These are phyloP conservation scores for Athalia cordata DNA, from an alignment of 2,888 invertebrate species.

Conservation along the genomic window DNA sequence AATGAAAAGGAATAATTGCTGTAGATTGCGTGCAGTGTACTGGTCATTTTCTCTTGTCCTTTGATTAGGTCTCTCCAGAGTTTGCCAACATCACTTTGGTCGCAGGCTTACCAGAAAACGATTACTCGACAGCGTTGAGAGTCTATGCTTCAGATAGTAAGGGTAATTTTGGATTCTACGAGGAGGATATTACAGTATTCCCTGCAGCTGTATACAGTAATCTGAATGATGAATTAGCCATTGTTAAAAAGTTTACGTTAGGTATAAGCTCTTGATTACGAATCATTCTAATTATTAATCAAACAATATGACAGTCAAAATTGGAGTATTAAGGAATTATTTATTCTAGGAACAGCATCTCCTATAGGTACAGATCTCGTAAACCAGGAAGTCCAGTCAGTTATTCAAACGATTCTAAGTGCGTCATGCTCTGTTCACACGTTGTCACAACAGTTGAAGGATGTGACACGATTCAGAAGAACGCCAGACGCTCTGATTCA, in stretches of 20 bases:
- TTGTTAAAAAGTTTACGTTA: slow-evolving; percentile 35
- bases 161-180: slow-evolving; percentile 40
- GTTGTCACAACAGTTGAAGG: slow-evolving; percentile 15
- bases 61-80: slow-evolving; percentile 29
- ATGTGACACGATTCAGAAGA: not conserved
- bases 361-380: slow-evolving; percentile 18
- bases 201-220: slow-evolving; percentile 22
- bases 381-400: slow-evolving; percentile 34
- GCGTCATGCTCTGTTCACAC: slow-evolving; percentile 25
- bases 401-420: slow-evolving; percentile 17
- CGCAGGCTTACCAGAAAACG: slow-evolving; percentile 41
- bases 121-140: slow-evolving; percentile 29
- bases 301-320: no score
- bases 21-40: not conserved
- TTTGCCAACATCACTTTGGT: slow-evolving; percentile 37
- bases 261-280: slow-evolving; percentile 3
- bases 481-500: not conserved
- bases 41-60: not conserved
- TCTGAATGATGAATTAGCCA: slow-evolving; percentile 36
- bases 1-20: not conserved
- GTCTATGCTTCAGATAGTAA: slow-evolving; percentile 41
- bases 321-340: not conserved
- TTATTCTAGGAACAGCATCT: slow-evolving; percentile 30
- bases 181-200: slow-evolving; percentile 37
- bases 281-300: not conserved